phyloP scores from a whole-genome alignment of 2,888 invertebrate genomes.

The Argynnis bischoffii region DNA sequence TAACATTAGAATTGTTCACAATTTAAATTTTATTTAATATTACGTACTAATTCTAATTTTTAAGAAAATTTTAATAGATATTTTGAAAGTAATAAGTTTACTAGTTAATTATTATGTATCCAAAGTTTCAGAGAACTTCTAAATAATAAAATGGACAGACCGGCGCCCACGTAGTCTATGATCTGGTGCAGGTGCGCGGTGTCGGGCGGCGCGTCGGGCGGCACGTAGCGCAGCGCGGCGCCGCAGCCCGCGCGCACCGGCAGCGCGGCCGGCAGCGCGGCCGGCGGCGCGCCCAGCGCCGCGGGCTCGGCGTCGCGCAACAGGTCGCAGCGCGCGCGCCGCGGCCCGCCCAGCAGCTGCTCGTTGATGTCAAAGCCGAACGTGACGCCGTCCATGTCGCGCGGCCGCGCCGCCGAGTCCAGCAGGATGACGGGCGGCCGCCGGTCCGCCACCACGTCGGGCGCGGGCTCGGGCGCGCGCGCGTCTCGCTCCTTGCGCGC shows the following conservation, averaged over 20 bases:
- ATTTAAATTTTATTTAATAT: background rate
- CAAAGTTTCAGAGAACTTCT: too few relatives aligned
- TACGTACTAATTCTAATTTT: too few relatives aligned
- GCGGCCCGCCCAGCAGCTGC: slow-evolving; percentile 81
- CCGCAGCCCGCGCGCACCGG: slow-evolving; percentile 46
- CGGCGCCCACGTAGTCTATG: slow-evolving; percentile 67
- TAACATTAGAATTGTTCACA: background rate
- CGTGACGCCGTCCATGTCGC: slow-evolving; percentile 86
- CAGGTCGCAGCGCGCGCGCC: slow-evolving; percentile 50
- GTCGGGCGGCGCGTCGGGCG: slow-evolving; percentile 48
- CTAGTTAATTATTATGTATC: background rate
- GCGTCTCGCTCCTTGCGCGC: slow-evolving; percentile 58
- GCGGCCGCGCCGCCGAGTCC: slow-evolving; percentile 80
- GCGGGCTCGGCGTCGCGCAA: slow-evolving; percentile 39
- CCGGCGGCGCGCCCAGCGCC: slow-evolving; percentile 51
- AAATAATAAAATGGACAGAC: slow-evolving; percentile 43
- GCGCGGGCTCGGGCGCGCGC: slow-evolving; percentile 54
- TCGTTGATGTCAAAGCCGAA: slow-evolving; percentile 92
- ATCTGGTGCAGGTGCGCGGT: slow-evolving; percentile 57
- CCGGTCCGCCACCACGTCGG: slow-evolving; percentile 71
- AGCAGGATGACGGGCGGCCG: slow-evolving; percentile 89
- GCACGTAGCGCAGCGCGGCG: slow-evolving; percentile 59
- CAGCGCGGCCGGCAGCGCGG: slow-evolving; percentile 60
- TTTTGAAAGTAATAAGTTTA: background rate
- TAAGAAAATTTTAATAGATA: background rate